Conservation (phyloP, 2,113 vertebrate genomes). For the Solea solea region DNA sequence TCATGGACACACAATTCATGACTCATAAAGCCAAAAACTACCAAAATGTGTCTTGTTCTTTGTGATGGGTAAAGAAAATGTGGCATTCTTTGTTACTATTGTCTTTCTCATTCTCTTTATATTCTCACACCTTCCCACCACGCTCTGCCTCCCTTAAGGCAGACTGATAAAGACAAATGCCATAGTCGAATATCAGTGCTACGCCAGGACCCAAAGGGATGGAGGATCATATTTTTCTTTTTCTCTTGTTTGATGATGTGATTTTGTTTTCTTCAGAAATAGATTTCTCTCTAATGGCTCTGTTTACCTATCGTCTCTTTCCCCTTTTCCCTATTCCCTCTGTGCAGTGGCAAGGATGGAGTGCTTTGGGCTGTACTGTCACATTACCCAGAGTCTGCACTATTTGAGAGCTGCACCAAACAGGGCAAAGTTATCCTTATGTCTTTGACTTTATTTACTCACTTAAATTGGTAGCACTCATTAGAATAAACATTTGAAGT, state of each 20-base stretch:
- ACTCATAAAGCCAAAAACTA: slow-evolving; percentile 40
- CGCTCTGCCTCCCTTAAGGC: slow-evolving; percentile 71
- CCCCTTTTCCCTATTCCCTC: slow-evolving; percentile 51
- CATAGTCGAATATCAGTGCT: slow-evolving; percentile 81
- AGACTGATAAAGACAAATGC: slow-evolving; percentile 87
- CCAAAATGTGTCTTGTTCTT: slow-evolving; percentile 44
- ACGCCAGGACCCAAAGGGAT: slow-evolving; percentile 70
- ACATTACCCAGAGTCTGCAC: slow-evolving; percentile 60
- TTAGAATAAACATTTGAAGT: slow-evolving; percentile 15
- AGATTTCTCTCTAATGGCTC: slow-evolving; percentile 87
- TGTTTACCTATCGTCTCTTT: slow-evolving; percentile 81
- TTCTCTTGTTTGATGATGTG: slow-evolving; percentile 86
- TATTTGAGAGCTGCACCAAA: slow-evolving; percentile 38
- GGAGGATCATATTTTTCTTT: slow-evolving; percentile 84
- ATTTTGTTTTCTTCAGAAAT: slow-evolving; percentile 87
- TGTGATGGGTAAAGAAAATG: slow-evolving; percentile 52
- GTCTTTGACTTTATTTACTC: slow-evolving; percentile 8
- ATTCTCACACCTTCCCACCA: slow-evolving; percentile 62
- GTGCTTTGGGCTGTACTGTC: slow-evolving; percentile 63
- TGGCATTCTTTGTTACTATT: slow-evolving; percentile 44
- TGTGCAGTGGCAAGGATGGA: slow-evolving; percentile 64
- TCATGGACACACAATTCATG: slow-evolving; percentile 18
- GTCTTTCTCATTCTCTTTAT: slow-evolving; percentile 64
- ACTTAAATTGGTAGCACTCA: slow-evolving; percentile 5
- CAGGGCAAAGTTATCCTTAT: slow-evolving; percentile 30